Evolutionary conservation across 2,797 vertebrate species (phyloP).

Genomic region (Crypturellus tataupa): DNA sequence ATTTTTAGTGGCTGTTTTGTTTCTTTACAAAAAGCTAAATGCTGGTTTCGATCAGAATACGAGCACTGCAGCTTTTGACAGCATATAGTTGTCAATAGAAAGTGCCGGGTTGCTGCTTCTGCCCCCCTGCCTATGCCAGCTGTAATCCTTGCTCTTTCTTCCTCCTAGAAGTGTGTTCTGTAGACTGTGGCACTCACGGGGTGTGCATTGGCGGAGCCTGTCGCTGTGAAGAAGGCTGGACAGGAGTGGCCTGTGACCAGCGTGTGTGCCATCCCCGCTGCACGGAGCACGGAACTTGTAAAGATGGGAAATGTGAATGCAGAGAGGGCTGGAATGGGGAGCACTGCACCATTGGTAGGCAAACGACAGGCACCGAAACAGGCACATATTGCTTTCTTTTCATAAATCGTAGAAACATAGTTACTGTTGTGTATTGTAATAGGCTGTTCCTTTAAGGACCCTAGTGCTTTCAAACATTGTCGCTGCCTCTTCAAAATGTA

Average conservation of each 20-base stretch:
- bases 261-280: conserved; percentile 98
- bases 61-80: background rate
- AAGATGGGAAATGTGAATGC: conserved; percentile 99
- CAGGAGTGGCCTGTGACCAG: conserved; percentile 94
- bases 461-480: conserved; percentile 41
- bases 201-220: conserved; percentile 97
- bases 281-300: conserved; percentile 98
- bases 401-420: conserved; percentile 88
- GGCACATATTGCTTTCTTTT: conserved; percentile 89
- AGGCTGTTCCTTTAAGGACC: conserved; percentile 84
- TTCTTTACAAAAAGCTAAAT: background rate
- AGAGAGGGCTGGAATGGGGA: conserved; percentile 99
- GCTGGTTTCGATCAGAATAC: rapidly evolving
- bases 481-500: conserved; percentile 37
- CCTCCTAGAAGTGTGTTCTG: conserved; percentile 95
- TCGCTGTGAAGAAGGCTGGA: conserved; percentile 99
- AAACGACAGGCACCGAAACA: conserved; percentile 88
- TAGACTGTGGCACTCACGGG: conserved; percentile 98
- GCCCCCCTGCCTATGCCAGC: background rate
- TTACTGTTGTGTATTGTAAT: conserved; percentile 80
- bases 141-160: conserved; percentile 47
- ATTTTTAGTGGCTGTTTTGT: background rate
- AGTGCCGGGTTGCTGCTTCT: background rate
- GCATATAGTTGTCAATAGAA: rapidly evolving
- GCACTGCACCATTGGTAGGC: conserved; percentile 99